A percentile compares a stretch with the other conserved stretches of the same genome.
Conservation (phyloP, 2,888 invertebrate species). For the Mantis religiosa region DNA sequence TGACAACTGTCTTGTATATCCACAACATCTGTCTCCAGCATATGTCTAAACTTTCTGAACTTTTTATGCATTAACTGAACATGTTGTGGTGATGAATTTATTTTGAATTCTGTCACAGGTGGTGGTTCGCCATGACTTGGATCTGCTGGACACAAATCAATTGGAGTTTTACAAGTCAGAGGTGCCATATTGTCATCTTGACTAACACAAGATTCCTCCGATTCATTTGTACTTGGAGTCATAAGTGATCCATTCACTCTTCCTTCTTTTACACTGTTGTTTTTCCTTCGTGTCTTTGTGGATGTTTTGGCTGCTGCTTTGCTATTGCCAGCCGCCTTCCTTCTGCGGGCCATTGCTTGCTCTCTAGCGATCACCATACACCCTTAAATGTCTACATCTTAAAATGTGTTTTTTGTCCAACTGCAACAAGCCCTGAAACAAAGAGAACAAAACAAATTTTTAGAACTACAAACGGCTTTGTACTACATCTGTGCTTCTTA, state of each 20-base stretch:
- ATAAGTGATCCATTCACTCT: conserved; percentile 18
- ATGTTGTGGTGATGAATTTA: conserved; percentile 46
- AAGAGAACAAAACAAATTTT: neutral
- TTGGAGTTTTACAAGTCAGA: conserved; percentile 13
- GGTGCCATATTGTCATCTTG: conserved; percentile 20
- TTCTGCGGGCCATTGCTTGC: conserved; percentile 29
- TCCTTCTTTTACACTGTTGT: conserved; percentile 8
- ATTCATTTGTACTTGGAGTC: conserved; percentile 5
- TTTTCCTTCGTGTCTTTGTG: conserved; percentile 17
- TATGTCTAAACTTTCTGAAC: conserved; percentile 4
- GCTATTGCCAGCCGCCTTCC: conserved; percentile 25
- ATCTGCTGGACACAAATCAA: conserved; percentile 18
- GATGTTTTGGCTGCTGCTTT: conserved; percentile 22
- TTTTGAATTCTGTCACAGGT: conserved; percentile 34
- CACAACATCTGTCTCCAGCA: neutral
- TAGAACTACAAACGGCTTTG: neutral
- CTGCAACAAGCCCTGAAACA: neutral
- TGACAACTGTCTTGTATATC: conserved; percentile 43
- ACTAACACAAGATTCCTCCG: conserved; percentile 21
- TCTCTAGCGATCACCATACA: conserved; percentile 23
- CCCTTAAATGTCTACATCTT: neutral
- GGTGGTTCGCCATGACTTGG: conserved; percentile 16
- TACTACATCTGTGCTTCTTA: neutral
- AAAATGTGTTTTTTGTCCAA: neutral
- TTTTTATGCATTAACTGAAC: conserved; percentile 3